Evolutionary conservation across 2,888 invertebrate genomes (phyloP).

Genomic region (Acheta domesticus): DNA sequence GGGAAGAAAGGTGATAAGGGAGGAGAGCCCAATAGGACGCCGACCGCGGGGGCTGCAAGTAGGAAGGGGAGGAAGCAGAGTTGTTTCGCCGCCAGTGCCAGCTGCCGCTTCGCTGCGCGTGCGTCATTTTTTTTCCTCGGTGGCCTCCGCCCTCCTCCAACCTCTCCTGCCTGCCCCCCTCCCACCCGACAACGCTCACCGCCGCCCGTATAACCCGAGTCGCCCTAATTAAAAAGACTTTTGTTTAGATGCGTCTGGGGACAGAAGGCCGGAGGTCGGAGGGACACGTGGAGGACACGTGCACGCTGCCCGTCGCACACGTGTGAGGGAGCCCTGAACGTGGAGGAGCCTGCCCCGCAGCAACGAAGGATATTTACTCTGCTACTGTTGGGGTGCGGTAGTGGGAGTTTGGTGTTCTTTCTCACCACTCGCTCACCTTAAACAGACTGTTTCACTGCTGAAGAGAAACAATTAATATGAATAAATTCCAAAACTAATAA

Average conservation of each 20-base stretch:
- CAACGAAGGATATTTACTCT: background rate
- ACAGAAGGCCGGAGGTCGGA: background rate
- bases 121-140: background rate
- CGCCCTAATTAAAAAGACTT: conserved; percentile 18
- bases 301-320: background rate
- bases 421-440: no score
- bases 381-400: background rate
- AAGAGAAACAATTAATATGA: no score
- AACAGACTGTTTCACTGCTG: no score
- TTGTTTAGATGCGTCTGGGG: conserved; percentile 9
- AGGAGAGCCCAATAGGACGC: no score
- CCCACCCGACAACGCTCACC: background rate
- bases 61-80: no score
- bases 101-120: background rate
- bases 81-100: background rate
- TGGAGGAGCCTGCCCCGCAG: background rate
- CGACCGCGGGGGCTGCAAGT: no score
- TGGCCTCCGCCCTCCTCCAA: background rate
- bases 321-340: background rate
- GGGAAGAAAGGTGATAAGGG: no score
- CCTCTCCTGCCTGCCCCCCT: background rate
- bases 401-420: background rate
- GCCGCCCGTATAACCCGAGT: background rate
- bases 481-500: no score
- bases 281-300: background rate